Base-by-base conservation (phyloP, 2,797 vertebrate genomes). In the Poecilia gillii region DNA sequence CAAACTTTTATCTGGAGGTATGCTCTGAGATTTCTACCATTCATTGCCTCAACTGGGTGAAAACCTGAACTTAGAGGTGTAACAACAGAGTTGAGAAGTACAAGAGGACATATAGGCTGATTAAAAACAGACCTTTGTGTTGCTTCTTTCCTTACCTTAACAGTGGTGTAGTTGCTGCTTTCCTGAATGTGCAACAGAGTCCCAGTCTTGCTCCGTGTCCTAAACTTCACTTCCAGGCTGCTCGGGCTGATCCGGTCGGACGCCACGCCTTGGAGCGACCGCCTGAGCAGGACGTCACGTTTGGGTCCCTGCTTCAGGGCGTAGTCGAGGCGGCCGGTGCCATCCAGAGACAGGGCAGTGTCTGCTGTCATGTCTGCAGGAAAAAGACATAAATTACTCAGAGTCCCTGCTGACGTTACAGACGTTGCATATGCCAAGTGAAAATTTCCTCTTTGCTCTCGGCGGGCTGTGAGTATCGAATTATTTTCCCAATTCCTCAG, bases 91-190 rank as follows among this genome's bases (percentile, higher is more conserved):
- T 43, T 68, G 3, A 43, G 25, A 6, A n/a, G 39, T 20, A 66
- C 18, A 68, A 41, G 18, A 68, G 11, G 66, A n/a, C 39, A 43
- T 45, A 28, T 46, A 45, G 25, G n/a, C 68, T 43, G 25, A 43
- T 43, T 11, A 70, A 70, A 66, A n/a, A 11, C 9, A 70, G 33
- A 76, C 9, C 25, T 20, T 49, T 46, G 51, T 20, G 9, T 12
- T 66, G 41, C 33, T 46, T 13, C 31, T 39, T 33, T 43, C 16
- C 82, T 94, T 88, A 99, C 99, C 97, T 98, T 98, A 73, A 99
- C 92, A 0, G 97, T 99, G 8, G 98, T 99, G 92, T 99, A 99
- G 96, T 99, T 99, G 95, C 97, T 99, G 96, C 89, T 97, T 90
- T 99, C 99, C 88, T 99, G 98, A 75, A 99, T 59, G 0, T 99